A percentile compares a stretch with the other conserved stretches of the same genome.
Conservation (phyloP, 2,888 invertebrate species). For the Neuroscelio doddi region DNA sequence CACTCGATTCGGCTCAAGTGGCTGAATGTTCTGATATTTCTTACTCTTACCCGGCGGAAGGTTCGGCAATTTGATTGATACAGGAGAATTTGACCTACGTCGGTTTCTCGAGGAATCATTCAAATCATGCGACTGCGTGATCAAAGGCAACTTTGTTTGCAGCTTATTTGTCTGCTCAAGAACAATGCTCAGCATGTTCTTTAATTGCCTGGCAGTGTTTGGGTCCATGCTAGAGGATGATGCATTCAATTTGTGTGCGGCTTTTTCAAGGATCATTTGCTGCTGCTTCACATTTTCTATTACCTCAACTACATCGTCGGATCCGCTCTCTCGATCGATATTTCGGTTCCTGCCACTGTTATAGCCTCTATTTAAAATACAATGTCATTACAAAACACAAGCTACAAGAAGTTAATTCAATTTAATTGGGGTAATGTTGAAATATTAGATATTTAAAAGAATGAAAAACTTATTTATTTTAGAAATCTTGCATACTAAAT, state of each 20-base stretch:
- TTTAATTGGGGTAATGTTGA: too few relatives aligned
- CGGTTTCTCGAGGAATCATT: neutral
- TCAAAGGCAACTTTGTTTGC: conserved; percentile 57
- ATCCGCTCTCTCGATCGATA: neutral
- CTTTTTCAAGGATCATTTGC: conserved; percentile 61
- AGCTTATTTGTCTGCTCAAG: conserved; percentile 67
- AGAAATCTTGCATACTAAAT: too few relatives aligned
- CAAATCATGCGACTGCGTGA: conserved; percentile 13
- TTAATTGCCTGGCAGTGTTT: conserved; percentile 64
- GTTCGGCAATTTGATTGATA: neutral
- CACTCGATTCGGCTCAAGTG: conserved; percentile 30
- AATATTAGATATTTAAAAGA: too few relatives aligned
- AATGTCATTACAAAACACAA: too few relatives aligned
- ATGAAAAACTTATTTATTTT: too few relatives aligned
- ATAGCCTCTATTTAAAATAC: neutral
- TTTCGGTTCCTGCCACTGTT: conserved; percentile 11
- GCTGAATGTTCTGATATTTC: conserved; percentile 34
- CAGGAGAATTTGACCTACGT: neutral
- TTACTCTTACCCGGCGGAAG: conserved; percentile 30
- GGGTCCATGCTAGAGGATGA: conserved; percentile 56
- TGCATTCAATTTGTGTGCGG: conserved; percentile 60
- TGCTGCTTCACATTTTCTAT: conserved; percentile 63
- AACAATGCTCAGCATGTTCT: conserved; percentile 64
- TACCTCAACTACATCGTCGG: conserved; percentile 29
- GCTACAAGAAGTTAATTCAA: too few relatives aligned